phyloP scores from a whole-genome alignment of 1,140 invertebrate genomes.

The Drosophila persimilis region DNA sequence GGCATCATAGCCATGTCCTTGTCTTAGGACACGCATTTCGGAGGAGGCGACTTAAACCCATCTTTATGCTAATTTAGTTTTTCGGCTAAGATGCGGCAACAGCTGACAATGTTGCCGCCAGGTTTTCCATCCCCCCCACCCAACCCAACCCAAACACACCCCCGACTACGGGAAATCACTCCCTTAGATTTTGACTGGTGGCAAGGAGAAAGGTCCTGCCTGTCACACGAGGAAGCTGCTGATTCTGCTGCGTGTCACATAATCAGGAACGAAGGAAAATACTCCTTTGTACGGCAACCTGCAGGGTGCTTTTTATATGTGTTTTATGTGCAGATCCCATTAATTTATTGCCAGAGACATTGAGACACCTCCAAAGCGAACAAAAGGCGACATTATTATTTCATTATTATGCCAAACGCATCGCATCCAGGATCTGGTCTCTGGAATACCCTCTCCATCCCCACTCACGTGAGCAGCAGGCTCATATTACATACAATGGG shows the following conservation, averaged over 20 bases:
- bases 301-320: constrained; percentile 66
- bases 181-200: constrained; percentile 42
- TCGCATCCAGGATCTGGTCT: constrained; percentile 22
- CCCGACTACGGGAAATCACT: not conserved
- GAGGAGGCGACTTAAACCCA: constrained; percentile 10
- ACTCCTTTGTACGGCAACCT: constrained; percentile 17
- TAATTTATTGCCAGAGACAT: constrained; percentile 72
- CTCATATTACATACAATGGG: constrained; percentile 41
- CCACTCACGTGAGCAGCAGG: constrained; percentile 32
- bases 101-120: constrained; percentile 52
- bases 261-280: constrained; percentile 55
- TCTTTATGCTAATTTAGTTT: constrained; percentile 72
- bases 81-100: constrained; percentile 54
- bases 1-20: constrained; percentile 51
- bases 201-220: constrained; percentile 22
- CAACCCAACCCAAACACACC: not conserved
- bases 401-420: constrained; percentile 81
- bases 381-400: constrained; percentile 81
- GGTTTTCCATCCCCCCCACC: constrained; percentile 4
- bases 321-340: constrained; percentile 66
- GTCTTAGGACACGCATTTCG: constrained; percentile 55
- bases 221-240: constrained; percentile 36
- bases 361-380: constrained; percentile 70
- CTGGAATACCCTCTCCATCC: constrained; percentile 18
- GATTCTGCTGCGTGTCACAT: constrained; percentile 54